Evolutionary conservation across 2,888 invertebrate species (phyloP).

Genomic region (Amiota mariae): DNA sequence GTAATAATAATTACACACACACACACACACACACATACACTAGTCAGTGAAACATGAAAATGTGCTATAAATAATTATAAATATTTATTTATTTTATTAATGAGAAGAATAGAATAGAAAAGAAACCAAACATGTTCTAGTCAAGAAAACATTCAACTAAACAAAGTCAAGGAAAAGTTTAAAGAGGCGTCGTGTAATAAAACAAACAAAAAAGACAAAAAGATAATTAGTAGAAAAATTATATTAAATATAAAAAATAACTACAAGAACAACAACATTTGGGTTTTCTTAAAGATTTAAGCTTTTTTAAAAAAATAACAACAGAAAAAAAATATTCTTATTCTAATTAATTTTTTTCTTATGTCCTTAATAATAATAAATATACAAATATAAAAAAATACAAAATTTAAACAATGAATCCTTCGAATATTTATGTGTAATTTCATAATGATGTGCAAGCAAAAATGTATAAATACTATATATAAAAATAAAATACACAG

Average conservation of each 20-base stretch:
- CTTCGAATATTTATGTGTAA: slow-evolving; percentile 16
- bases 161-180: slow-evolving; percentile 42
- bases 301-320: slow-evolving; percentile 27
- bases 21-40: background rate
- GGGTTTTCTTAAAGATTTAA: too few species aligned
- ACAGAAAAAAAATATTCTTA: slow-evolving; percentile 39
- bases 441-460: background rate
- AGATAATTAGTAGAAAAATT: slow-evolving; percentile 37
- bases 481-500: background rate
- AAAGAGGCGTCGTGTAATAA: slow-evolving; percentile 33
- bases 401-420: background rate
- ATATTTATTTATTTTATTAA: background rate
- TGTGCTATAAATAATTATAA: slow-evolving; percentile 5
- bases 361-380: slow-evolving; percentile 35
- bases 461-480: slow-evolving; percentile 29
- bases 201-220: background rate
- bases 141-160: slow-evolving; percentile 46
- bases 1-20: background rate
- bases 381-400: slow-evolving; percentile 46
- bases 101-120: slow-evolving; percentile 3
- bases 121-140: slow-evolving; percentile 16
- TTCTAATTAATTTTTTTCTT: slow-evolving; percentile 40
- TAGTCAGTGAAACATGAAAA: background rate
- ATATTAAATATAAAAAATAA: slow-evolving; percentile 32
- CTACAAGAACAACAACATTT: slow-evolving; percentile 27